phyloP scores from a whole-genome alignment of 2,888 invertebrate genomes.

The Allolobophora icterica region DNA sequence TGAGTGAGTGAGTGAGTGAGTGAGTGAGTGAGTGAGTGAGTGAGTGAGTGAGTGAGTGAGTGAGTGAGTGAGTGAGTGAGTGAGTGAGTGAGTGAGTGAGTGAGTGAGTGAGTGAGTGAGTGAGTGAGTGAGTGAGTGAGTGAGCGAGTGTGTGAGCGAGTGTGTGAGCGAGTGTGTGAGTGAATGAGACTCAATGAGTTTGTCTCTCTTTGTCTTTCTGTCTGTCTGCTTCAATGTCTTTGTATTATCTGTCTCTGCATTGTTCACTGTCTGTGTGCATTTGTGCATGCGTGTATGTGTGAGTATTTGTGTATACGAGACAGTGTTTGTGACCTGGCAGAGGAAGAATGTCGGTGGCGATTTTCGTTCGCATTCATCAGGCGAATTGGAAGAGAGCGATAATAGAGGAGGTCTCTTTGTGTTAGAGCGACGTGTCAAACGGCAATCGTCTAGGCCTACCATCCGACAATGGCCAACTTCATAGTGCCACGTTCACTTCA shows the following conservation, averaged over 20 bases:
- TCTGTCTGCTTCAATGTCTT: neutral
- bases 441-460: too few species aligned
- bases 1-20: too few species aligned
- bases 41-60: too few species aligned
- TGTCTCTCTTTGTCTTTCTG: neutral
- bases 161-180: neutral
- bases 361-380: conserved; percentile 5
- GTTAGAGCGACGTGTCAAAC: neutral
- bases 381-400: neutral
- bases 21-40: too few species aligned
- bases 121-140: too few species aligned
- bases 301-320: conserved; percentile 10
- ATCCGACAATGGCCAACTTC: neutral
- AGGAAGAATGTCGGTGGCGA: neutral
- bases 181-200: neutral
- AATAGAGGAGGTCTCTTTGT: neutral
- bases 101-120: too few species aligned
- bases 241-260: neutral
- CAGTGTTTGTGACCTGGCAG: neutral
- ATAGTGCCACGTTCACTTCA: neutral
- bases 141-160: neutral
- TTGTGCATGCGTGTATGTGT: neutral
- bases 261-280: neutral
- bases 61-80: too few species aligned
- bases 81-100: too few species aligned